phyloP scores from a whole-genome alignment of 2,888 invertebrate species.

The Drosophila neotestacea region DNA sequence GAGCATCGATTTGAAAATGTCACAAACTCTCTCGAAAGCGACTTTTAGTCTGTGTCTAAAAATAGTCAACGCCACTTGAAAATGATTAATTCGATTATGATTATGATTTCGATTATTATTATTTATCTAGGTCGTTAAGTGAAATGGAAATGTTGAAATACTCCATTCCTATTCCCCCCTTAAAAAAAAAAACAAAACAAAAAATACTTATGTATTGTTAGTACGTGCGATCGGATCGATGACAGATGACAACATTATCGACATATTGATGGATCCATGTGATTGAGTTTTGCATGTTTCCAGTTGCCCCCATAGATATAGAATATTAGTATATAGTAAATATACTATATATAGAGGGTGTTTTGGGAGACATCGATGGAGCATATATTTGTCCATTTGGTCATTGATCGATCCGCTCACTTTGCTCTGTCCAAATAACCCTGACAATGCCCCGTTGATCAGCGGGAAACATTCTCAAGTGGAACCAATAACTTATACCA shows the following conservation, averaged over 20 bases:
- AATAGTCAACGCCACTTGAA: slow-evolving; percentile 65
- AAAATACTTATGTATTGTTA: background rate
- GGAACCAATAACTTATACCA: slow-evolving; percentile 55
- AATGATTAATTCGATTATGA: slow-evolving; percentile 70
- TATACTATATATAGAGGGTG: background rate
- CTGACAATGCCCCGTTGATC: slow-evolving; percentile 6
- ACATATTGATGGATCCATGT: slow-evolving; percentile 59
- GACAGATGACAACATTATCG: slow-evolving; percentile 36
- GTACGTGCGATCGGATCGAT: slow-evolving; percentile 25
- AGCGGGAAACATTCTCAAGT: slow-evolving; percentile 32
- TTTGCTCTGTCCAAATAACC: slow-evolving; percentile 56
- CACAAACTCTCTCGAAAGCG: slow-evolving; percentile 20
- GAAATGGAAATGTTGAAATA: slow-evolving; percentile 13
- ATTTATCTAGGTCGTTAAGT: slow-evolving; percentile 52
- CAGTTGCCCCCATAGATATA: background rate
- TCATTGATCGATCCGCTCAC: slow-evolving; percentile 62
- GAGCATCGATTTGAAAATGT: slow-evolving; percentile 75
- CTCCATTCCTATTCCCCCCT: no score
- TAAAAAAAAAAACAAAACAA: no score
- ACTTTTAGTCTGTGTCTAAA: slow-evolving; percentile 35
- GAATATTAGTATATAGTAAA: background rate
- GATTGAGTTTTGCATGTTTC: slow-evolving; percentile 42
- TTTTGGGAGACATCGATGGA: slow-evolving; percentile 38
- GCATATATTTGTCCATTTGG: slow-evolving; percentile 50
- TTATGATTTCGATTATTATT: slow-evolving; percentile 27